Evolutionary conservation across 1,140 invertebrate genomes (phyloP).

Genomic region (Zophobas atratus): DNA sequence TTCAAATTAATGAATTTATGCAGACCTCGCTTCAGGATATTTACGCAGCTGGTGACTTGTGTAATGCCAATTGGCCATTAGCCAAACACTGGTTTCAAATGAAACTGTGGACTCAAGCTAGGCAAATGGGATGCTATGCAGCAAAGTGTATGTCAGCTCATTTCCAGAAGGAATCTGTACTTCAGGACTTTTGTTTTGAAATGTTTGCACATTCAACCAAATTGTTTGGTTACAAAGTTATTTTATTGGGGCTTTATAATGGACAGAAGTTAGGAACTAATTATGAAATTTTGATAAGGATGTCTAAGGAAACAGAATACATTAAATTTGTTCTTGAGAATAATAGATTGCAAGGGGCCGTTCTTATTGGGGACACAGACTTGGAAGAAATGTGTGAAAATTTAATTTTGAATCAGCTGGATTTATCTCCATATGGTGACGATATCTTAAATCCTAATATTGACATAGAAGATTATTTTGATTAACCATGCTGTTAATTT

Average conservation of each 20-base stretch:
- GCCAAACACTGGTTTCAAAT: conserved; percentile 96
- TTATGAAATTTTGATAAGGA: conserved; percentile 91
- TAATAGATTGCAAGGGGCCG: conserved; percentile 91
- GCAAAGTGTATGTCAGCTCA: conserved; percentile 90
- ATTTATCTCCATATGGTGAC: conserved; percentile 90
- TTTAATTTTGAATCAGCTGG: conserved; percentile 95
- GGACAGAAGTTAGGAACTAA: conserved; percentile 88
- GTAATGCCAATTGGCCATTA: conserved; percentile 83
- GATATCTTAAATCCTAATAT: conserved; percentile 95
- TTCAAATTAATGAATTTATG: conserved; percentile 90
- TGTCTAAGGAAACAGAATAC: conserved; percentile 89
- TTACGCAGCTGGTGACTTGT: conserved; percentile 97
- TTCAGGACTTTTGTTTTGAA: conserved; percentile 96
- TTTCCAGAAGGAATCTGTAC: conserved; percentile 75
- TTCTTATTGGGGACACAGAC: conserved; percentile 97
- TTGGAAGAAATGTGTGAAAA: conserved; percentile 99
- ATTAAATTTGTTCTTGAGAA: conserved; percentile 92
- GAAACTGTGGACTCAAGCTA: conserved; percentile 97
- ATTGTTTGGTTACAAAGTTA: conserved; percentile 96
- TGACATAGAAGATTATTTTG: conserved; percentile 99
- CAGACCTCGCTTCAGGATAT: conserved; percentile 84
- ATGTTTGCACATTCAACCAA: conserved; percentile 96
- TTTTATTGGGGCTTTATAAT: conserved; percentile 95
- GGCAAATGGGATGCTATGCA: conserved; percentile 96
- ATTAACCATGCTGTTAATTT: conserved; percentile 73